Conservation (phyloP, 64 coral and sea anemone species). For the Trachythela sp. region DNA sequence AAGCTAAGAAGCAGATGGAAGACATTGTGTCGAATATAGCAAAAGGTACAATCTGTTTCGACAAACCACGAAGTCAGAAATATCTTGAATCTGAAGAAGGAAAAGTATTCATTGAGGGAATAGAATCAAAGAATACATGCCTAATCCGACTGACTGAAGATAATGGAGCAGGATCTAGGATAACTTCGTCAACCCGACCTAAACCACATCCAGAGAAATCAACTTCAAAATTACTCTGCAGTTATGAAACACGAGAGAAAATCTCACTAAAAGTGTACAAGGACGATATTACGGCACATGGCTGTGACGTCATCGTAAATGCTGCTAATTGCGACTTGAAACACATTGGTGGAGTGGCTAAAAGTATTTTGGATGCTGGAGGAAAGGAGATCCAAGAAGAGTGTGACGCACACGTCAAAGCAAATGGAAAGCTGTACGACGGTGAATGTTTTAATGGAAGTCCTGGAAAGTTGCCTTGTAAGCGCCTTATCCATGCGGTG, state of each 20-base stretch:
- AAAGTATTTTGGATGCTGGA: constrained; percentile 32
- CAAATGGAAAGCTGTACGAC: not conserved
- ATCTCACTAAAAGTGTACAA: constrained; percentile 41
- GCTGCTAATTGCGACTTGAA: constrained; percentile 51
- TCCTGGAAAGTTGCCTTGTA: constrained; percentile 52
- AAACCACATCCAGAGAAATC: not conserved
- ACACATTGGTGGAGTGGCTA: constrained; percentile 42
- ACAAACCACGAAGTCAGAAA: constrained; percentile 33
- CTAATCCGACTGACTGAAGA: not conserved
- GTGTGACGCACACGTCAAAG: constrained; percentile 21
- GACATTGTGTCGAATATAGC: constrained; percentile 2
- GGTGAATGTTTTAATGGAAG: constrained; percentile 39
- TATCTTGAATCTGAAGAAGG: constrained; percentile 7
- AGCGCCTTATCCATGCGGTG: constrained; percentile 54
- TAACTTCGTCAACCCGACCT: too few relatives aligned
- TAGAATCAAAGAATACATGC: constrained; percentile 20
- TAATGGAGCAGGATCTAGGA: not conserved
- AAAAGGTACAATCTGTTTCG: not conserved
- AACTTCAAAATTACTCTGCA: constrained; percentile 8
- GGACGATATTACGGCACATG: constrained; percentile 42
- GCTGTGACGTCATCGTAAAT: constrained; percentile 57
- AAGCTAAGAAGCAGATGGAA: not conserved
- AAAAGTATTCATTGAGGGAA: not conserved
- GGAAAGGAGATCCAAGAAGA: constrained; percentile 55
- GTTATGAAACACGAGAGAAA: constrained; percentile 7